phyloP scores from a whole-genome alignment of 1,140 invertebrate species.

The Aphaenogaster rudis region DNA sequence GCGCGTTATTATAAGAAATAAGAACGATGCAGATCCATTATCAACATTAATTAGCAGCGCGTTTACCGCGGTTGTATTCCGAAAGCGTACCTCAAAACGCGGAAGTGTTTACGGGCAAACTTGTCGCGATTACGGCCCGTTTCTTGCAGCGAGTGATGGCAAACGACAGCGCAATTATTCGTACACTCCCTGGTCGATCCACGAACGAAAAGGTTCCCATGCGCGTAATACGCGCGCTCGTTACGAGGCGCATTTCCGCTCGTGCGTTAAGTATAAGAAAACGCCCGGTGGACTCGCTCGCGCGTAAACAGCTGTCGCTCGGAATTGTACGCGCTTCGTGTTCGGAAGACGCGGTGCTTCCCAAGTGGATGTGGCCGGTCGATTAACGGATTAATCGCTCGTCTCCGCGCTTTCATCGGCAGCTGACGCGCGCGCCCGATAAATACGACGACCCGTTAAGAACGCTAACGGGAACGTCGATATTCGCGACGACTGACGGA shows the following conservation, averaged over 20 bases:
- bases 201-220: conserved; percentile 48
- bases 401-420: conserved; percentile 57
- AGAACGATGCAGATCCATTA: background rate
- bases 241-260: conserved; percentile 46
- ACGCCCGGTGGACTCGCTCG: conserved; percentile 11
- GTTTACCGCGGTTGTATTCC: background rate
- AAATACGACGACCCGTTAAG: conserved; percentile 59
- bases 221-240: conserved; percentile 50
- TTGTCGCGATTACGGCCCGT: conserved; percentile 46
- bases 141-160: conserved; percentile 27
- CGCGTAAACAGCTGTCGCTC: conserved; percentile 56
- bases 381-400: conserved; percentile 64
- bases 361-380: conserved; percentile 43
- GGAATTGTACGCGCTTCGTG: conserved; percentile 31
- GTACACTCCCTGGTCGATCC: background rate
- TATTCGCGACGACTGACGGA: conserved; percentile 52
- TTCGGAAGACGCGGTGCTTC: conserved; percentile 34
- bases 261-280: conserved; percentile 42
- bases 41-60: background rate
- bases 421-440: conserved; percentile 53
- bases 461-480: conserved; percentile 59
- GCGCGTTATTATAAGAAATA: background rate
- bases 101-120: conserved; percentile 50
- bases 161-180: conserved; percentile 57
- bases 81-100: conserved; percentile 26